These are phyloP conservation scores for Mus spretus DNA, from an alignment of 2,797 vertebrate genomes.

Conservation along the genomic window DNA sequence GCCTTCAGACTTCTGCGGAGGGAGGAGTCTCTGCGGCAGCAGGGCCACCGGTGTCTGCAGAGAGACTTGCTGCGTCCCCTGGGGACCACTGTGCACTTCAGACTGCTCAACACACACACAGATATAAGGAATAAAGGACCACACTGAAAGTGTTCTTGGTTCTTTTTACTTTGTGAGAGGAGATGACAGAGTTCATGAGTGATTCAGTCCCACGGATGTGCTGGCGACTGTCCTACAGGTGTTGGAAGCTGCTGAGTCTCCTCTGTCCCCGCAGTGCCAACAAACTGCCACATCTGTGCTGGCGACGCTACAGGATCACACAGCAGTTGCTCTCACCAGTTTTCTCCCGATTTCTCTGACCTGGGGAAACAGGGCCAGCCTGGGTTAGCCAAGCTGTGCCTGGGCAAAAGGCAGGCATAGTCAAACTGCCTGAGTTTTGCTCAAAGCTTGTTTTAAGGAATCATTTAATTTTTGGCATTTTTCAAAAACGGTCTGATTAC, in stretches of 20 bases:
- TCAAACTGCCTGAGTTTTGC: neutral
- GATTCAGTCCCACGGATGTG: constrained; percentile 88
- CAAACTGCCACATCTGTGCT: constrained; percentile 90
- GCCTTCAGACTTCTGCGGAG: constrained; percentile 86
- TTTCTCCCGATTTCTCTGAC: constrained; percentile 99
- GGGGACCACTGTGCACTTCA: constrained; percentile 86
- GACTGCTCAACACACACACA: constrained; percentile 87
- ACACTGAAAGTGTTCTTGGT: constrained; percentile 86
- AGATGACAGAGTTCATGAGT: constrained; percentile 86
- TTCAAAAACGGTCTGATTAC: constrained; percentile 64
- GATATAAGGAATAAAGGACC: constrained; percentile 84
- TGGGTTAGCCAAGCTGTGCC: constrained; percentile 44
- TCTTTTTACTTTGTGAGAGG: constrained; percentile 82
- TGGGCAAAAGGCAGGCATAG: neutral
- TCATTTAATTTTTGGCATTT: constrained; percentile 27
- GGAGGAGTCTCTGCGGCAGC: constrained; percentile 86
- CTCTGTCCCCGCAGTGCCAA: constrained; percentile 92
- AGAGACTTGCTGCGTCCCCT: constrained; percentile 84
- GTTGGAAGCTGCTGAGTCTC: constrained; percentile 89
- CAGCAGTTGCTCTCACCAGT: constrained; percentile 99
- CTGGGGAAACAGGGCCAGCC: constrained; percentile 86
- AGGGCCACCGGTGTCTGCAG: constrained; percentile 85
- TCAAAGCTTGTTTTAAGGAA: neutral
- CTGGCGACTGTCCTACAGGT: constrained; percentile 89
- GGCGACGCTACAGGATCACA: constrained; percentile 96